Base-by-base conservation (phyloP, 1,140 invertebrate species). In the Pachyrhynchus sulphureomaculatus region DNA sequence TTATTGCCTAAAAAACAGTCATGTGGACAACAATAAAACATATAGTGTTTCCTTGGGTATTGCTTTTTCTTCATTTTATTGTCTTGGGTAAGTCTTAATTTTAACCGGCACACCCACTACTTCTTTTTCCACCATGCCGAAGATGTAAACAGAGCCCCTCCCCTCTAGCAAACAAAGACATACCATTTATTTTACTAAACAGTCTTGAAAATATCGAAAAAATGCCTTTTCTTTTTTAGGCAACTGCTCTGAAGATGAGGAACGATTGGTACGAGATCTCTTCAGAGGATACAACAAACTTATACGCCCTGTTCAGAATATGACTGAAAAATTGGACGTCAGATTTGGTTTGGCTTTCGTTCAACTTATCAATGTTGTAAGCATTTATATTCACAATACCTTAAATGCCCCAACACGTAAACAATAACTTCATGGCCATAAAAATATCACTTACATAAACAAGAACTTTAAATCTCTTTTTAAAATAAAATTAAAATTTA, bases 251-350 rank as follows among this genome's bases (percentile, higher is more conserved):
- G 59, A 62, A 39, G 95, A 96, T 85, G 95, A 98, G 79, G 95
- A 97, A 79, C 85, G 92, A 69, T 81, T 99, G 72, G 94, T 99
- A 47, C 85, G 94, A 67, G 94, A 99, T 81, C 84, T 99, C 48
- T 99, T 99, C 82, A 87, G 93, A 72, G 95, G 96, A 63, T 99
- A 99, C 85, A 99, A 99, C 81, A 96, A 97, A 76, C 87, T 99
- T 41, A 98, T 99, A 76, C 86, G 98, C 72, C 98, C 98, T 29
- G 97, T 99, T 57, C 88, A 93, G 78, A 96, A 98, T 77, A 95
- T 96, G 87, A 97, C 93, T 67, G 91, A 97, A 79, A 96, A 95
- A 77, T 92, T 99, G 57, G 89, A 93, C 77, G 95, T 99, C 61
- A 84, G 89, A 73, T 99, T 99, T 79, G 95, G 94, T 62, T 84